phyloP scores from a whole-genome alignment of 2,888 invertebrate genomes.

The Limnephilus lunatus region DNA sequence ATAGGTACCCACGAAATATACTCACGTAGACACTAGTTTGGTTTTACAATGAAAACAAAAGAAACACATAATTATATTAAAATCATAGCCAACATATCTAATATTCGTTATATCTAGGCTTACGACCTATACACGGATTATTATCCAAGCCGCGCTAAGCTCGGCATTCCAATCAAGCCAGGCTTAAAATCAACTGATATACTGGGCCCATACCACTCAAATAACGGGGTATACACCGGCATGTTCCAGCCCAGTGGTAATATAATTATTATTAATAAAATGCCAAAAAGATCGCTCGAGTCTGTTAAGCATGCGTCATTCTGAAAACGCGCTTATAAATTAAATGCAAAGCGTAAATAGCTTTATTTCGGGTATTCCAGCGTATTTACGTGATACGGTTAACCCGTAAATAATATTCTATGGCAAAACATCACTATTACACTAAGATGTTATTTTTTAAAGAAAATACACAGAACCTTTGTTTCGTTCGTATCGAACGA shows the following conservation, averaged over 20 bases:
- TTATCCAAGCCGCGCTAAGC: too few relatives aligned
- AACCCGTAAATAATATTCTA: background rate
- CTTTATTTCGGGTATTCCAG: background rate
- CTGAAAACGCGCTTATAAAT: background rate
- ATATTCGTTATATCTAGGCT: too few relatives aligned
- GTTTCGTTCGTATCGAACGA: background rate
- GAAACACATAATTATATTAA: too few relatives aligned
- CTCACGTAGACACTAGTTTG: too few relatives aligned
- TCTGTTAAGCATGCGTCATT: background rate
- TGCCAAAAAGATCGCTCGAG: background rate
- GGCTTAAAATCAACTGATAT: too few relatives aligned
- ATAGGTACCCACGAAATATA: too few relatives aligned
- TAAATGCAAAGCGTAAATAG: background rate
- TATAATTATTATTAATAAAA: background rate
- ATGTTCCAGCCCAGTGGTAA: background rate
- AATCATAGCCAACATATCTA: too few relatives aligned
- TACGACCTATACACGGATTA: too few relatives aligned
- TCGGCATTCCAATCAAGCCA: too few relatives aligned
- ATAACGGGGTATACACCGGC: background rate
- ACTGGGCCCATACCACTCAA: background rate
- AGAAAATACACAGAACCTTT: background rate
- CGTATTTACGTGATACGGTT: background rate
- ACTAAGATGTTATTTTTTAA: background rate
- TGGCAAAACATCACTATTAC: background rate
- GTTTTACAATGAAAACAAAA: too few relatives aligned